phyloP scores from a whole-genome alignment of 2,113 vertebrate genomes.

The Myocastor coypus region DNA sequence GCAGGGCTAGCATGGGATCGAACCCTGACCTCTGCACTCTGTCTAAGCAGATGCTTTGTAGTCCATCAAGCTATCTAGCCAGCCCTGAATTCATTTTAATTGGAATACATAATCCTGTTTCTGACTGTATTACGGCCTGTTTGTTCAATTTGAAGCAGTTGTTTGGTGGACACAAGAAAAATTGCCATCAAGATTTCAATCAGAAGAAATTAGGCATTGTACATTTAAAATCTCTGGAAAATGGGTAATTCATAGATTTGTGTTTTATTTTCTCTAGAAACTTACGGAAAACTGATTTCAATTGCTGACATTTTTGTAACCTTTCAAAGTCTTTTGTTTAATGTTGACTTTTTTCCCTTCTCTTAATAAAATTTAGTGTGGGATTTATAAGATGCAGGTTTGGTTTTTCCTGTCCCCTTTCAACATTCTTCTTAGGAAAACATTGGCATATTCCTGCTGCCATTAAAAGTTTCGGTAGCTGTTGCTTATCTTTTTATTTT shows the following conservation, averaged over 20 bases:
- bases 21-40: too few relatives aligned
- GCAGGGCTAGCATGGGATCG: too few relatives aligned
- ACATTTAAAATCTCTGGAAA: slow-evolving; percentile 30
- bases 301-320: neutral
- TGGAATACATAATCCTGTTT: neutral
- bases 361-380: neutral
- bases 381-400: neutral
- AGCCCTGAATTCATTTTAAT: neutral
- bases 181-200: neutral
- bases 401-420: neutral
- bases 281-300: neutral
- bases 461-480: neutral
- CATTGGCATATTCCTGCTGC: neutral
- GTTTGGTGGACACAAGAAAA: neutral
- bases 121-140: neutral
- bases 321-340: neutral
- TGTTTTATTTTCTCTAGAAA: neutral
- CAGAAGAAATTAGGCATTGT: neutral
- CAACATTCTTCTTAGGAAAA: neutral
- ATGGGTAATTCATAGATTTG: neutral
- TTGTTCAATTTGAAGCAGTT: neutral
- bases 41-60: too few relatives aligned
- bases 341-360: neutral
- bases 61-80: too few relatives aligned
- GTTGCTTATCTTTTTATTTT: neutral